Evolutionary conservation across 2,888 invertebrate species (phyloP).

Genomic region (Hypselothyrea guttata): DNA sequence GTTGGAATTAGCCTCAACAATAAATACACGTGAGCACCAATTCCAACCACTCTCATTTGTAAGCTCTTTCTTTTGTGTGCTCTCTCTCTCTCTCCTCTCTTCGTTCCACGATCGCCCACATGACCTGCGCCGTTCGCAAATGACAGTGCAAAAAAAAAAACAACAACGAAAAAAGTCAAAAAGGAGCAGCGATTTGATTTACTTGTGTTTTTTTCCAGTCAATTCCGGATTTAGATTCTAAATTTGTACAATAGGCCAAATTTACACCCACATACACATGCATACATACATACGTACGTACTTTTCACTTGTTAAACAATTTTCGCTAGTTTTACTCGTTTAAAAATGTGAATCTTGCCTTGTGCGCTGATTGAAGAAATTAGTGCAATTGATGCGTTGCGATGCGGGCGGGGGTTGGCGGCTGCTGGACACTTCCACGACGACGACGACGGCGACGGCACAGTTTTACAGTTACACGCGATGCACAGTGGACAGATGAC

Average conservation of each 20-base stretch:
- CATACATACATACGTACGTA: conserved; percentile 3
- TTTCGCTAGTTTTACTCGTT: conserved; percentile 73
- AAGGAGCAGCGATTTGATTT: conserved; percentile 22
- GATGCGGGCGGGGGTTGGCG: conserved; percentile 10
- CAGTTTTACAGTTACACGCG: conserved; percentile 72
- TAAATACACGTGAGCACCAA: conserved; percentile 28
- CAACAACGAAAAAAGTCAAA: conserved; percentile 13
- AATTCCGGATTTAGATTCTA: conserved; percentile 56
- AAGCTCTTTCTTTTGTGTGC: not conserved
- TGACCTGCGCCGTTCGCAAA: conserved; percentile 53
- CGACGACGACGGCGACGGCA: conserved; percentile 45
- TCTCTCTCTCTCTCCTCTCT: conserved; percentile 19
- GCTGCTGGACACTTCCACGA: conserved; percentile 29
- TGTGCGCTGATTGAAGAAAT: conserved; percentile 74
- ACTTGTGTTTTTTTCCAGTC: conserved; percentile 38
- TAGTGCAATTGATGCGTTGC: conserved; percentile 70
- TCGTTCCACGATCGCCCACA: conserved; percentile 43
- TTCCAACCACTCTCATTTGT: conserved; percentile 10
- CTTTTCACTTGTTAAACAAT: conserved; percentile 66
- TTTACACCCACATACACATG: conserved; percentile 26
- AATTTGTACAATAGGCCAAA: conserved; percentile 57
- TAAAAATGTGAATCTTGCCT: conserved; percentile 62
- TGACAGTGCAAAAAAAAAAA: conserved; percentile 51
- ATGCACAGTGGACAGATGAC: conserved; percentile 45
- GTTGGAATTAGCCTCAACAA: conserved; percentile 12